Percentiles rank a stretch among this genome's conserved stretches.
Evolutionary conservation across 2,113 vertebrate species (phyloP).

Genomic region (Rissa tridactyla): DNA sequence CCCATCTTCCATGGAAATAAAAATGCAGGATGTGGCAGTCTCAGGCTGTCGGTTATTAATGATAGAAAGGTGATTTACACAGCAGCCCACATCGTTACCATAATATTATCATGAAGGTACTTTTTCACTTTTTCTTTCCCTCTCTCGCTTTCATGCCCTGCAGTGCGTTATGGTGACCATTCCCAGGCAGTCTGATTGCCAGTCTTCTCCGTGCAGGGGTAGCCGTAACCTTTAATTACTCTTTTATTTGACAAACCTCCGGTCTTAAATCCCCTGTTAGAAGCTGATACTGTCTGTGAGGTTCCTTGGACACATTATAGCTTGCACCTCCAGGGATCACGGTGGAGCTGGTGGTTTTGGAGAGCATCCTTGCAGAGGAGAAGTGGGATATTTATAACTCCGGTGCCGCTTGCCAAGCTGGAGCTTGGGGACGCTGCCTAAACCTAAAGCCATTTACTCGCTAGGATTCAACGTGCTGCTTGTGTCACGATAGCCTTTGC

Average conservation of each 20-base stretch:
- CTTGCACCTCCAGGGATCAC: not conserved
- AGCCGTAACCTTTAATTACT: not conserved
- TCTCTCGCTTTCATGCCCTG: not conserved
- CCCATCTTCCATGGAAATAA: not conserved
- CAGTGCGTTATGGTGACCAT: not conserved
- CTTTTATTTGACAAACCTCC: not conserved
- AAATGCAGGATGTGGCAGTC: not conserved
- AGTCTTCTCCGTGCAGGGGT: rapidly evolving
- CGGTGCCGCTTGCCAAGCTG: not conserved
- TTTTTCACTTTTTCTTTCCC: not conserved
- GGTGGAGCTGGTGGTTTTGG: not conserved
- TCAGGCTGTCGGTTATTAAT: not conserved
- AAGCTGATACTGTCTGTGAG: not conserved
- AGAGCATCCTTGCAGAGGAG: not conserved
- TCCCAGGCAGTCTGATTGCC: not conserved
- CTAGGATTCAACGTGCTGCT: not conserved
- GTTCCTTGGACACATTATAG: not conserved
- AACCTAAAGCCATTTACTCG: not conserved
- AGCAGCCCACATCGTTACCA: not conserved
- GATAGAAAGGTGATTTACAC: not conserved
- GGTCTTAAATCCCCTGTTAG: not conserved
- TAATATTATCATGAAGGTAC: not conserved
- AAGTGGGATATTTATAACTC: not conserved
- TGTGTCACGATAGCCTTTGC: not conserved
- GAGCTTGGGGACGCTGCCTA: not conserved